Percentiles rank a stretch among this genome's conserved stretches.
Conservation (phyloP, 2,113 vertebrate species). For the Austrofundulus limnaeus region DNA sequence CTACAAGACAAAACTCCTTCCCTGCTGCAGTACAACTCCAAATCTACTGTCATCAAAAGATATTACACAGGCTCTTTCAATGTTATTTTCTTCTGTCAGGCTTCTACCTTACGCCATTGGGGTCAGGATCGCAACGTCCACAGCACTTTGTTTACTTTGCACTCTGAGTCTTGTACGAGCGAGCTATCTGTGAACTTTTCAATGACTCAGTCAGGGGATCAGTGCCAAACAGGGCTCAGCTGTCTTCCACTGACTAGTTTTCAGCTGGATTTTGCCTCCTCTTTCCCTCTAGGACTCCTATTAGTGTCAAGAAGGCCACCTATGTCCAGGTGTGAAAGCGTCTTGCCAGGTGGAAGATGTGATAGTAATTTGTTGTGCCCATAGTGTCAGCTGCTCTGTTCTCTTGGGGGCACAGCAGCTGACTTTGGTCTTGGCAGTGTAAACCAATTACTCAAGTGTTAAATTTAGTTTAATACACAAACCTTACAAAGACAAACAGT, state of each 20-base stretch:
- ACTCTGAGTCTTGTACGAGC: slow-evolving; percentile 27
- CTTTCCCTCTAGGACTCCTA: slow-evolving; percentile 46
- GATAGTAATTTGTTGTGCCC: slow-evolving; percentile 64
- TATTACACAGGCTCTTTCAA: slow-evolving; percentile 1
- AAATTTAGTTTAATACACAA: slow-evolving; percentile 27
- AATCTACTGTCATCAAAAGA: neutral
- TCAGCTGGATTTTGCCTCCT: slow-evolving; percentile 54
- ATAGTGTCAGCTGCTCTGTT: slow-evolving; percentile 27
- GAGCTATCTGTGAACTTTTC: slow-evolving; percentile 66
- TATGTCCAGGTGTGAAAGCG: slow-evolving; percentile 57
- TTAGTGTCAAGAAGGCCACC: slow-evolving; percentile 70
- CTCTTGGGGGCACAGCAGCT: slow-evolving; percentile 16
- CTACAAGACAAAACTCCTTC: neutral
- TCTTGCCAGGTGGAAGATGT: slow-evolving; percentile 60
- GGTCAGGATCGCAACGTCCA: slow-evolving; percentile 42
- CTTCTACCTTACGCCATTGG: slow-evolving; percentile 7
- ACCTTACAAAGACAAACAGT: neutral
- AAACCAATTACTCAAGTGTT: slow-evolving; percentile 41
- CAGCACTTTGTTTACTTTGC: slow-evolving; percentile 60
- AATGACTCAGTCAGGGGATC: slow-evolving; percentile 43
- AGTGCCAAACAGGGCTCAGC: slow-evolving; percentile 66
- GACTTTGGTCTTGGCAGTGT: slow-evolving; percentile 16
- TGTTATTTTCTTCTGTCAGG: neutral
- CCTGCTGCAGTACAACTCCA: neutral
- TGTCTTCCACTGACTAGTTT: slow-evolving; percentile 59